A percentile compares a stretch with the other conserved stretches of the same genome.
Evolutionary conservation across 2,797 vertebrate species (phyloP).

Genomic region (Todus mexicanus): DNA sequence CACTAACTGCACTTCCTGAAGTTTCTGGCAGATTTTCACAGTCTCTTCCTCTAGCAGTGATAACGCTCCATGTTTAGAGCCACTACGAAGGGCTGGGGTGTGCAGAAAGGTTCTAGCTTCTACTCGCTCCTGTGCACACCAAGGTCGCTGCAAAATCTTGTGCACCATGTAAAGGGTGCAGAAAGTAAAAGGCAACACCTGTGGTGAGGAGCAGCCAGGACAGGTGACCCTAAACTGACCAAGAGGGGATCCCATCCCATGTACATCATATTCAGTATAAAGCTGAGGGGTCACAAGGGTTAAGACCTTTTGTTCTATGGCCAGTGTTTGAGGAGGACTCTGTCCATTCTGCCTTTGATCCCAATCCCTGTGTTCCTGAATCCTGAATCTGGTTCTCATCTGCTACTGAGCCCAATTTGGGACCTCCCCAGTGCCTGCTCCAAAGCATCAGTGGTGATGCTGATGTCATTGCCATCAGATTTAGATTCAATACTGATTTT

Average conservation of each 20-base stretch:
- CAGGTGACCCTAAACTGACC: background rate
- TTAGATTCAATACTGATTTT: background rate
- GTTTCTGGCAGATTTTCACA: background rate
- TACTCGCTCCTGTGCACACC: background rate
- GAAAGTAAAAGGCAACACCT: background rate
- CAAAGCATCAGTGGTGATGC: background rate
- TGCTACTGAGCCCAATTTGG: background rate
- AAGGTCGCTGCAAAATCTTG: background rate
- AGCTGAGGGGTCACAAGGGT: background rate
- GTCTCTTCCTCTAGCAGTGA: background rate
- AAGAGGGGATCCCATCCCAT: background rate
- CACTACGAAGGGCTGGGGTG: background rate
- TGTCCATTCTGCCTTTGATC: background rate
- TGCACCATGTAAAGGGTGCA: background rate
- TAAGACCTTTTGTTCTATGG: background rate
- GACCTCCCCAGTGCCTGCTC: background rate
- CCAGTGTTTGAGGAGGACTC: background rate
- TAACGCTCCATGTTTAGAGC: background rate
- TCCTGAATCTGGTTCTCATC: background rate
- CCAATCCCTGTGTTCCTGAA: background rate
- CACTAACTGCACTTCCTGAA: background rate
- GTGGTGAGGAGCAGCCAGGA: background rate
- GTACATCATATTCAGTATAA: background rate
- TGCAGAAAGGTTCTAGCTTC: background rate
- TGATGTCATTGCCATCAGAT: no score